Percentiles rank a stretch among this genome's conserved stretches.
phyloP scores from a whole-genome alignment of 2,113 vertebrate species.

The Microtus montanus region DNA sequence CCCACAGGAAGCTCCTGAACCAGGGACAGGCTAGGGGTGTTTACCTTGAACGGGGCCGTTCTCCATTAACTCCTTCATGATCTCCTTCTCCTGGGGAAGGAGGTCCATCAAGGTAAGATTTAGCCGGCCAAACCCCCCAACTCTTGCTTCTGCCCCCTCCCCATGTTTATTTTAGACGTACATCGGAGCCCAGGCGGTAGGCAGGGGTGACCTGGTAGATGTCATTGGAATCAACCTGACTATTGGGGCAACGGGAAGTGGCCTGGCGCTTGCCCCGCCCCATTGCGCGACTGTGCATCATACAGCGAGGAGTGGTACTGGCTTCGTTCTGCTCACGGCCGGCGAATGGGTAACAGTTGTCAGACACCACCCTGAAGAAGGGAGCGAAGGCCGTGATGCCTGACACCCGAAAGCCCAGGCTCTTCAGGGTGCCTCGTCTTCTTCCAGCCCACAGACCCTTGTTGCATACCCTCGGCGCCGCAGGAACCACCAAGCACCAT shows the following conservation, averaged over 20 bases:
- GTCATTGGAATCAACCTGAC: constrained; percentile 88
- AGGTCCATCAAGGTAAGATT: neutral
- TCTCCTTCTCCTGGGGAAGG: constrained; percentile 92
- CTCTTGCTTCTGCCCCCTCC: neutral
- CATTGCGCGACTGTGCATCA: constrained; percentile 96
- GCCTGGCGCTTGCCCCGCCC: constrained; percentile 97
- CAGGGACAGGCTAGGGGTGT: neutral
- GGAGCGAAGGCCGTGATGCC: neutral
- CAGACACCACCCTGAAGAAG: constrained; percentile 92
- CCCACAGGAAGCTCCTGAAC: neutral
- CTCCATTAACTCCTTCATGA: constrained; percentile 98
- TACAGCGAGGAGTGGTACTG: constrained; percentile 86
- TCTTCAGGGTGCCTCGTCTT: accelerated
- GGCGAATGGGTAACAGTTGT: constrained; percentile 94
- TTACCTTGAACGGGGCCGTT: constrained; percentile 98
- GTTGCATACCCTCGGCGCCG: constrained; percentile 90
- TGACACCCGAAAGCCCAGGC: neutral
- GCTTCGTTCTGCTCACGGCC: constrained; percentile 79
- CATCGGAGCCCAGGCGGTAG: constrained; percentile 94
- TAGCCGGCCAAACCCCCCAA: neutral
- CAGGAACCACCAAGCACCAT: constrained; percentile 97
- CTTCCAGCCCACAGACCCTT: neutral
- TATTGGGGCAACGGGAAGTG: constrained; percentile 92
- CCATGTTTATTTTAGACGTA: constrained; percentile 81
- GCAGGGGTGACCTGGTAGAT: constrained; percentile 98